Percentiles rank a stretch among this genome's conserved stretches.
phyloP scores from a whole-genome alignment of 1,140 invertebrate genomes.

The Trissolcus basalis region DNA sequence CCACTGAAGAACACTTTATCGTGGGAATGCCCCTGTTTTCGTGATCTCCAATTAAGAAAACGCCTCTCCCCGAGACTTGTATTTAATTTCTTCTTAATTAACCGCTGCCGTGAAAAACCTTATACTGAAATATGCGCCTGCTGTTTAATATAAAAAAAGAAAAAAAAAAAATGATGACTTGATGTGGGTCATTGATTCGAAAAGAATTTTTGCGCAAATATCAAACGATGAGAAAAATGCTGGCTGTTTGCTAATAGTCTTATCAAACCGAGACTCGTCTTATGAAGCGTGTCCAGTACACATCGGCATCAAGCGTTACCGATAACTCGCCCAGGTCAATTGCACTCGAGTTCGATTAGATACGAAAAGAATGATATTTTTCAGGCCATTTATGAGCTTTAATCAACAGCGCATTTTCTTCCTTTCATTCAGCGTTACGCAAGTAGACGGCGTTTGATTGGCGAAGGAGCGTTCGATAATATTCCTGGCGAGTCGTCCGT shows the following conservation, averaged over 20 bases:
- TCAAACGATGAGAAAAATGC: constrained; percentile 35
- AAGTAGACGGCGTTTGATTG: constrained; percentile 25
- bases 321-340: not conserved
- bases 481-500: no score
- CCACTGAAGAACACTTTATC: not conserved
- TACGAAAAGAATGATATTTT: no score
- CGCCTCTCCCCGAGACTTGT: constrained; percentile 7
- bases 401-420: no score
- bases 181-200: constrained; percentile 50
- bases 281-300: not conserved
- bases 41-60: constrained; percentile 25
- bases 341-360: no score
- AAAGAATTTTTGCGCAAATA: constrained; percentile 32
- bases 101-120: constrained; percentile 13
- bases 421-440: not conserved
- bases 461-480: constrained; percentile 16
- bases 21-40: constrained; percentile 18
- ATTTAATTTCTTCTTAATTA: constrained; percentile 50
- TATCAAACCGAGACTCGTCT: constrained; percentile 21
- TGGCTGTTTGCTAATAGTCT: constrained; percentile 17
- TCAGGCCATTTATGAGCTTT: no score
- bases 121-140: constrained; percentile 17
- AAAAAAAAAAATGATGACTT: constrained; percentile 43
- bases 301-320: not conserved
- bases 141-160: no score